phyloP scores from a whole-genome alignment of 2,113 vertebrate genomes.

The Scophthalmus maximus region DNA sequence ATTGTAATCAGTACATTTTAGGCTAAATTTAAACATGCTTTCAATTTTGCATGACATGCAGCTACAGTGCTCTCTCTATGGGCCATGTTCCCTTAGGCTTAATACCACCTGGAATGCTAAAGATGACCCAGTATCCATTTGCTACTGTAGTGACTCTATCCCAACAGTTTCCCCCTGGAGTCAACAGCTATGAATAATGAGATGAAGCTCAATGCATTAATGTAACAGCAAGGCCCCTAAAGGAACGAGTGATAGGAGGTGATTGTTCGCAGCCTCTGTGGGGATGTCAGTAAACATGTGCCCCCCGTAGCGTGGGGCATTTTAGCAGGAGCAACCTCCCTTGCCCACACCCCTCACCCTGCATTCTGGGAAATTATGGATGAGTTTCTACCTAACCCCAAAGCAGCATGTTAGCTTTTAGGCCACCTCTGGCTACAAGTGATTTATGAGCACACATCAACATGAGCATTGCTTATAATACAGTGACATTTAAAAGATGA shows the following conservation, averaged over 20 bases:
- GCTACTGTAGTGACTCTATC: conserved; percentile 63
- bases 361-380: conserved; percentile 79
- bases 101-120: conserved; percentile 73
- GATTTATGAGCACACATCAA: conserved; percentile 77
- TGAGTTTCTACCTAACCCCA: conserved; percentile 65
- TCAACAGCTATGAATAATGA: conserved; percentile 81
- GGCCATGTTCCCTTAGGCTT: conserved; percentile 69
- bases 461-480: conserved; percentile 77
- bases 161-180: conserved; percentile 70
- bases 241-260: conserved; percentile 72
- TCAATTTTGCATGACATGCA: conserved; percentile 52
- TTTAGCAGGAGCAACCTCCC: conserved; percentile 63
- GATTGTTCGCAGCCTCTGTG: conserved; percentile 76
- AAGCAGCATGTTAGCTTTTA: conserved; percentile 72
- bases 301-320: conserved; percentile 71
- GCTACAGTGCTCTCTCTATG: conserved; percentile 34
- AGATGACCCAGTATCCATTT: conserved; percentile 76
- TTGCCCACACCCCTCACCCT: conserved; percentile 54
- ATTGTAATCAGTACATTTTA: conserved; percentile 49
- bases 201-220: conserved; percentile 79
- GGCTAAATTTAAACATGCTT: conserved; percentile 61
- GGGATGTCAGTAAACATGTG: conserved; percentile 82
- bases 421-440: conserved; percentile 73
- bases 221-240: conserved; percentile 75
- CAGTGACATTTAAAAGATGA: conserved; percentile 72